These are phyloP conservation scores for Amphimallon solstitiale DNA, from an alignment of 2,888 invertebrate genomes.

Conservation along the genomic window DNA sequence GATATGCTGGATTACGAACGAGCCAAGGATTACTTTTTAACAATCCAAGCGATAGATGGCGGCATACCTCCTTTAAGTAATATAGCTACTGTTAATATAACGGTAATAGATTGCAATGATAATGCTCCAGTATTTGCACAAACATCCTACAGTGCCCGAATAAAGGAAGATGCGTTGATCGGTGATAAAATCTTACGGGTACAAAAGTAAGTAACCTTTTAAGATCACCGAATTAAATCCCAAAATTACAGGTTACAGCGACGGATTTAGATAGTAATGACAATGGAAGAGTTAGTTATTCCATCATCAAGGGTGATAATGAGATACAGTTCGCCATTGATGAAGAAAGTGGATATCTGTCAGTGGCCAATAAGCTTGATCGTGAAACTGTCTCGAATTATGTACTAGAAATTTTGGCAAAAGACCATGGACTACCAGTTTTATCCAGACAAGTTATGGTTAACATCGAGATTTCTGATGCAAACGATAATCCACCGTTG, in stretches of 20 bases:
- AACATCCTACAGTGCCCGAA: constrained; percentile 77
- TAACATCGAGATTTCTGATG: constrained; percentile 84
- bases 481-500: constrained; percentile 91
- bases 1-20: constrained; percentile 89
- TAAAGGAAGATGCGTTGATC: constrained; percentile 81
- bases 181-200: constrained; percentile 81
- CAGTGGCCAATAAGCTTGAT: constrained; percentile 80
- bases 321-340: constrained; percentile 83
- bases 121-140: constrained; percentile 86
- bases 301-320: constrained; percentile 80
- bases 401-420: constrained; percentile 81
- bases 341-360: constrained; percentile 78
- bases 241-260: constrained; percentile 71
- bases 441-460: constrained; percentile 79
- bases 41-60: constrained; percentile 90
- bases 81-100: constrained; percentile 86
- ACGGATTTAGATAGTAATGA: constrained; percentile 85
- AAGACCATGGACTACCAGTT: constrained; percentile 82
- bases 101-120: constrained; percentile 87
- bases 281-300: constrained; percentile 84
- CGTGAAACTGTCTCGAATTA: constrained; percentile 84
- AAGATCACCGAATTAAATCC: not conserved
- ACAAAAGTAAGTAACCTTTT: constrained; percentile 35
- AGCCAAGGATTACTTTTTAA: constrained; percentile 85
- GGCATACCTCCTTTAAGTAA: constrained; percentile 90